Evolutionary conservation across 2,797 vertebrate species (phyloP), one percentile per base, ranked within the genome.

Genomic region (Chrysocyon brachyurus): DNA sequence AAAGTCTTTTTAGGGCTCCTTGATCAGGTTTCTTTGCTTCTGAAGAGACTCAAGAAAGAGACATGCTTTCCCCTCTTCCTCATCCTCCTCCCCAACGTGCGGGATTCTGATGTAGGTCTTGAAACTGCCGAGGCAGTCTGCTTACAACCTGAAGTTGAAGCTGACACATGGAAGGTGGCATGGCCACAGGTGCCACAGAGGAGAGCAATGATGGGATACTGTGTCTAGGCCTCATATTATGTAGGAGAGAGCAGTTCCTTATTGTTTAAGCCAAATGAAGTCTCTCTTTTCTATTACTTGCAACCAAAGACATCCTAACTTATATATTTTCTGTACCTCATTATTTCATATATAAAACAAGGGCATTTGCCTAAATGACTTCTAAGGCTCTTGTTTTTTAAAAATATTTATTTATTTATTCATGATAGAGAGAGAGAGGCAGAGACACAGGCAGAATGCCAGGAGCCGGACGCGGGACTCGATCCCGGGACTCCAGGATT

Each of bases 331-430:
- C 24, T 91, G 28, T 73, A 70, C 72, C 21, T 95, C 61, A 57
- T 87, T 92, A 73, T 89, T 91, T 96, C 31, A 73, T 92, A 33
- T 86, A 21, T 89, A 93, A 94, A 91, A 75, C 36, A 31, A 96
- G 15, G 12, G 5, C 12, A 19, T 87, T 89, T 11, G 33, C 57
- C 15, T 97, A 70, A 78, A 83, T 87, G 46, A 70, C 22, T 87
- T 84, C 75, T 49, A 86, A 66, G 15, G 1, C n/a, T 91, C 57
- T 84, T 96, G 40, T 46, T 46, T 46, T 46, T 40, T 40, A 7
- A 8, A 1, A 7, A 46, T 46, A 46, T 46, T 46, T 46, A 46
- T 40, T 40, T 40, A 40, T 46, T 46, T 46, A 46, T 46, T 46
- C 40, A 46, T 46, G 40, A 8, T 46, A 46, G 6, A 46, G 40